Evolutionary conservation across 2,113 vertebrate genomes (phyloP), one percentile per base, ranked within the genome.

Genomic region (Neolamprologus kungweensis): DNA sequence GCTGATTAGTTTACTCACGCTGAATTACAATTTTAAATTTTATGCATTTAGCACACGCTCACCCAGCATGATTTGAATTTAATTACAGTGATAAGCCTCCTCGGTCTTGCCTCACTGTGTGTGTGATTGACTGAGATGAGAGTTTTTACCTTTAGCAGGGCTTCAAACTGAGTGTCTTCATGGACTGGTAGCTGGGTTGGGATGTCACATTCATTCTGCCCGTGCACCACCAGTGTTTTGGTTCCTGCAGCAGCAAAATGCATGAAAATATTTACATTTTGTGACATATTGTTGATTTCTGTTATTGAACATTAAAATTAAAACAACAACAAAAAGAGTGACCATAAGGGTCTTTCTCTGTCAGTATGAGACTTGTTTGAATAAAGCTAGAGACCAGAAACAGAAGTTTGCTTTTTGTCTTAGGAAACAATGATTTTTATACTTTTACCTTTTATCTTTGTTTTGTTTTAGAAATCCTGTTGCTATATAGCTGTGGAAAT

Each of bases 171-270:
- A 37, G 98, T 99, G 93, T 99, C 99, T 92, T 99, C 98, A 1
- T 99, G 98, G n/a, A 99, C 98, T 37, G 99, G 99, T 37, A 99
- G 94, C 95, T 99, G 99, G 1, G 98, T 99, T 58, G 99, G 99
- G 85, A 99, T 99, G 88, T 99, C 99, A 95, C 99, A 99, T 31
- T 99, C 99, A 60, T 99, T 99, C 96, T 99, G 99, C 5, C 99
- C 99, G 1, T 99, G 99, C 73, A 99, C 99, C 1, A 99, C 99
- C 81, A 99, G 95, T 1, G 99, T 99, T 95, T 99, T 99, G 80
- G 98, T 99, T 89, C 99, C 99, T 99, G 87, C 80, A 65, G 5
- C 26, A 14, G 31, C 31, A 54, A 8, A 65, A 40, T 26, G 68
- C n/a, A 7, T 13, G 3, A 57, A 35, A 21, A 35, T 13, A 21